Evolutionary conservation across 2,113 vertebrate genomes (phyloP), one percentile per base, ranked within the genome.

Genomic region (Panurus biarmicus): DNA sequence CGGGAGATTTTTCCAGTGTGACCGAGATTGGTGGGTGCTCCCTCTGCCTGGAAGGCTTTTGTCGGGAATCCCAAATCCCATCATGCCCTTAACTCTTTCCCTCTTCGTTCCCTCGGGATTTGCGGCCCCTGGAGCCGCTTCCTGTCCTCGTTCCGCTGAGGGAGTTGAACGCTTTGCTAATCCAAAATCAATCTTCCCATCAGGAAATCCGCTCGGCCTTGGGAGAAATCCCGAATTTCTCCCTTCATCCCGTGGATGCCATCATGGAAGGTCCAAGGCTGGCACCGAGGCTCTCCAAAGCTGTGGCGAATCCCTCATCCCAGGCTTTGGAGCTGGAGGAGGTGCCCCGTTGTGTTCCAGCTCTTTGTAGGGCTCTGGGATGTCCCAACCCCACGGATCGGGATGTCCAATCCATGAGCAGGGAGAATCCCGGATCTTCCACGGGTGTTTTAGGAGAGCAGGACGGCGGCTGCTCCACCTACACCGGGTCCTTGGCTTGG

Each of bases 121-220:
- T 65, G 29, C 11, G 66, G 15, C 31, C 20, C 51, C 56, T 8
- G 8, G 53, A 89, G 29, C 6, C 20, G 40, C 36, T 51, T 47
- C 24, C 11, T 0, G 6, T 47, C 62, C 51, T 65, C 5, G 0
- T 65, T 61, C 69, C 16, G 0, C 16, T 25, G 48, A 69, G 17
- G 42, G 12, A 22, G 26, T 10, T n/a, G 54, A 83, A 22, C 44
- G 35, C n/a, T 42, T 38, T 2, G 12, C 33, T 10, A 5, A 70
- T 56, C 45, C 40, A n/a, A 35, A 48, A 48, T 20, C n/a, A 38
- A 10, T 47, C 23, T 64, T 47, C n/a, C 58, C n/a, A 4, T 29
- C 0, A 0, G 29, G 28, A 84, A 74, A n/a, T n/a, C 48, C 0
- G 0, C 23, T 38, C 12, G 12, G 38, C 14, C 18, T 8, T 20